A percentile compares a stretch with the other conserved stretches of the same genome.
Evolutionary conservation across 2,888 invertebrate genomes (phyloP).

Genomic region (Trichogramma dendrolimi): DNA sequence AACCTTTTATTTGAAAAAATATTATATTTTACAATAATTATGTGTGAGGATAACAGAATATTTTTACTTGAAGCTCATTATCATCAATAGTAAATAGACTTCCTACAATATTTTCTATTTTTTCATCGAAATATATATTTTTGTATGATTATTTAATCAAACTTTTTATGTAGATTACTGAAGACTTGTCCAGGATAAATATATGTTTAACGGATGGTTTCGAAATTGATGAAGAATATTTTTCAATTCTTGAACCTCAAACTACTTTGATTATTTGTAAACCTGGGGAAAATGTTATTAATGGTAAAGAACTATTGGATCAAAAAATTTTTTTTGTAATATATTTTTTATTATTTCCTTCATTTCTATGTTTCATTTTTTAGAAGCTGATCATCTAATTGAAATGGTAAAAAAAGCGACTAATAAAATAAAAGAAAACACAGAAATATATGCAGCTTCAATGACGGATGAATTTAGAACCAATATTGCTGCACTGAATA

Average conservation of each 20-base stretch:
- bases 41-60: too few species aligned
- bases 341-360: constrained; percentile 4
- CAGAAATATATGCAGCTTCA: constrained; percentile 68
- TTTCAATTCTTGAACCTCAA: constrained; percentile 69
- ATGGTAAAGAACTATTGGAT: constrained; percentile 41
- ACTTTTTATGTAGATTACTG: constrained; percentile 34
- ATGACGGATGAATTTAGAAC: constrained; percentile 61
- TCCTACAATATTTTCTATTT: too few species aligned
- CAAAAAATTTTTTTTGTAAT: neutral
- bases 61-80: too few species aligned
- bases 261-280: constrained; percentile 64
- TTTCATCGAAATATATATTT: too few species aligned
- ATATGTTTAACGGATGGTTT: constrained; percentile 48
- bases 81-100: too few species aligned
- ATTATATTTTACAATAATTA: too few species aligned
- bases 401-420: constrained; percentile 58
- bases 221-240: constrained; percentile 67
- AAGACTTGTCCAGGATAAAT: constrained; percentile 33
- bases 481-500: constrained; percentile 52
- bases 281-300: constrained; percentile 48
- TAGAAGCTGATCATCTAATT: neutral
- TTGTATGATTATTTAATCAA: neutral
- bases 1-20: too few species aligned
- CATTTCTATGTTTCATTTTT: neutral
- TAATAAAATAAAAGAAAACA: constrained; percentile 61